A percentile compares a stretch with the other conserved stretches of the same genome.
These are phyloP conservation scores for Calycopis cecrops DNA, from an alignment of 1,140 invertebrate genomes.

Conservation along the genomic window DNA sequence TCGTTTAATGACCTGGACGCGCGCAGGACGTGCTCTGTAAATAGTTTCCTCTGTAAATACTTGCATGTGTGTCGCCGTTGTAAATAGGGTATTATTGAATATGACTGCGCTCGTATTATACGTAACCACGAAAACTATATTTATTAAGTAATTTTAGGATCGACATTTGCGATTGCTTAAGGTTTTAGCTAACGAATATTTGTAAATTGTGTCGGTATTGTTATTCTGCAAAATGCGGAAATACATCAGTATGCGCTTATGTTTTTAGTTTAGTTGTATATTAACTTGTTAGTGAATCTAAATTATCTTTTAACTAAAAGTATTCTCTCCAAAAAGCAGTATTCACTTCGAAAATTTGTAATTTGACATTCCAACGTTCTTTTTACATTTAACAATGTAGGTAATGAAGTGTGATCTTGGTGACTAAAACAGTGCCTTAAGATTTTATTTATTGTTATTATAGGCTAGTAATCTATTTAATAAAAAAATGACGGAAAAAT, in stretches of 20 bases:
- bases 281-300: slow-evolving; percentile 50
- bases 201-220: slow-evolving; percentile 74
- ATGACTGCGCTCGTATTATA: slow-evolving; percentile 15
- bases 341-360: slow-evolving; percentile 34
- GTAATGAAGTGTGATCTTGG: slow-evolving; percentile 69
- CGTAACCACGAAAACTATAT: slow-evolving; percentile 32
- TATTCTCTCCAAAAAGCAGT: slow-evolving; percentile 31
- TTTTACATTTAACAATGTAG: slow-evolving; percentile 37
- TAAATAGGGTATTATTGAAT: slow-evolving; percentile 5
- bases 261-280: slow-evolving; percentile 61
- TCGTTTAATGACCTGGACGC: slow-evolving; percentile 30
- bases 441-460: slow-evolving; percentile 72
- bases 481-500: slow-evolving; percentile 54
- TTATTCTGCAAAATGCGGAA: slow-evolving; percentile 75
- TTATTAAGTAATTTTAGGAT: slow-evolving; percentile 64
- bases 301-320: slow-evolving; percentile 31
- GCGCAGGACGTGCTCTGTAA: slow-evolving; percentile 65
- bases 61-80: slow-evolving; percentile 13
- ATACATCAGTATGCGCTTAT: slow-evolving; percentile 74
- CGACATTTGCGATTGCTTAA: slow-evolving; percentile 50
- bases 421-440: slow-evolving; percentile 69
- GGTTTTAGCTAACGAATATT: slow-evolving; percentile 53
- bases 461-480: slow-evolving; percentile 60
- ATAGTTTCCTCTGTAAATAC: slow-evolving; percentile 37
- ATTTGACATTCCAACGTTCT: slow-evolving; percentile 63